Conservation (phyloP, 1,140 invertebrate species). For the Vanessa atalanta region DNA sequence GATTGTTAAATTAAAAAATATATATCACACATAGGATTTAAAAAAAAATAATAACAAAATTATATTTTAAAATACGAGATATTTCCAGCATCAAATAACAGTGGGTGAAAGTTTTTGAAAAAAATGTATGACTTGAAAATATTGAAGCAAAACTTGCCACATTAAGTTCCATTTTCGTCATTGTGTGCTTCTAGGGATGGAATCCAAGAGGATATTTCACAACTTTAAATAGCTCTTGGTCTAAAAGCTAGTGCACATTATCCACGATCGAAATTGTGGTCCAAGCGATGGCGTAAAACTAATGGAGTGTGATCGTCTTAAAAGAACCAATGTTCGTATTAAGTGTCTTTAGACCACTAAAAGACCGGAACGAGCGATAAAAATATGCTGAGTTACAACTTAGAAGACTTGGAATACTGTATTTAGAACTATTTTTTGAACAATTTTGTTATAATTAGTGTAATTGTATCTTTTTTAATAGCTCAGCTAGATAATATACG, state of each 20-base stretch:
- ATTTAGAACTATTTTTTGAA: too few relatives aligned
- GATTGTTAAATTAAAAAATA: too few relatives aligned
- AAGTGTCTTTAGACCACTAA: slow-evolving; percentile 16
- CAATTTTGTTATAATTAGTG: too few relatives aligned
- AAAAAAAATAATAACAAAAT: too few relatives aligned
- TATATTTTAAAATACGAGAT: too few relatives aligned
- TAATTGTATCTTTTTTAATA: too few relatives aligned
- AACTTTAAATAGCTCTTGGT: slow-evolving; percentile 26
- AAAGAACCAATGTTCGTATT: slow-evolving; percentile 28
- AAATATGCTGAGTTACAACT: slow-evolving; percentile 7
- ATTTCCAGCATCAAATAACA: not conserved
- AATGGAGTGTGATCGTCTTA: slow-evolving; percentile 28
- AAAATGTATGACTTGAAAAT: not conserved
- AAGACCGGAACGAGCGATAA: not conserved
- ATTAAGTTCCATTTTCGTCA: slow-evolving; percentile 16
- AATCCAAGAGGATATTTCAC: slow-evolving; percentile 12
- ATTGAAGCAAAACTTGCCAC: not conserved
- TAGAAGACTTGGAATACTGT: not conserved
- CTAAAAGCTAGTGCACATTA: slow-evolving; percentile 23
- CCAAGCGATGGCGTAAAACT: slow-evolving; percentile 20
- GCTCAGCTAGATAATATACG: too few relatives aligned
- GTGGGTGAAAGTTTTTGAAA: too few relatives aligned
- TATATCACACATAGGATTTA: too few relatives aligned
- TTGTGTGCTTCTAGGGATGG: slow-evolving; percentile 14
- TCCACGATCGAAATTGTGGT: slow-evolving; percentile 25